Evolutionary conservation across 2,797 vertebrate genomes (phyloP).

Genomic region (Petrocephalus sullivani): DNA sequence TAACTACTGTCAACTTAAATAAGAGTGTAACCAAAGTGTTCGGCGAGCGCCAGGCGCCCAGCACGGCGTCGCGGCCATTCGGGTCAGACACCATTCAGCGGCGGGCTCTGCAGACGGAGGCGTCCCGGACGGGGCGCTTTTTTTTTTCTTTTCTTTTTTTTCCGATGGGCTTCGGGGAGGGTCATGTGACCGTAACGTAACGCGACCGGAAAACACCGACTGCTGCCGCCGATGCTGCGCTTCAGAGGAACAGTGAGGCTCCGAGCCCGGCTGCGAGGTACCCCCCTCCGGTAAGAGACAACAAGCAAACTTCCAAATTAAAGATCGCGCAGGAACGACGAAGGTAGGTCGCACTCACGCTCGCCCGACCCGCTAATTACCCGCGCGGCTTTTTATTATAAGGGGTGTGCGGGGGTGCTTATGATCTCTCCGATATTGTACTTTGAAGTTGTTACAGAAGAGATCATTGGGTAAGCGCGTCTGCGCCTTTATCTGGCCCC

Average conservation of each 20-base stretch:
- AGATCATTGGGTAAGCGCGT: conserved; percentile 13
- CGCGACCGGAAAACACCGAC: conserved; percentile 66
- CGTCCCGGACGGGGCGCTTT: not conserved
- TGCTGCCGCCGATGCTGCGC: conserved; percentile 26
- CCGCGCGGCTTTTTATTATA: not conserved
- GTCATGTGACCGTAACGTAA: conserved; percentile 79
- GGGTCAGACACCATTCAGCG: not conserved
- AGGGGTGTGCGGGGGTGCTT: not conserved
- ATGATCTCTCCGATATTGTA: not conserved
- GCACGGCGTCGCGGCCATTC: not conserved
- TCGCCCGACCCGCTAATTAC: not conserved
- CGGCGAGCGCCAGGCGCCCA: not conserved
- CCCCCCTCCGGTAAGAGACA: conserved; percentile 24
- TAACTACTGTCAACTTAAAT: conserved; percentile 4
- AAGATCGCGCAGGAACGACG: not conserved
- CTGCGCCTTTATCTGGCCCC: not conserved
- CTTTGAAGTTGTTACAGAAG: conserved; percentile 22
- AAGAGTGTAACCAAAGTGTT: not conserved
- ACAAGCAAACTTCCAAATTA: conserved; percentile 10
- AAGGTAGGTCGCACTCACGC: conserved; percentile 10
- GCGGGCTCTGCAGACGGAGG: not conserved
- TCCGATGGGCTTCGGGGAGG: conserved; percentile 31
- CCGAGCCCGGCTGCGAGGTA: conserved; percentile 19
- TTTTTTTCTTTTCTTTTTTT: not conserved
- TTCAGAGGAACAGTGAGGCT: conserved; percentile 27